These are phyloP conservation scores for Cacoxenus indagator DNA, from an alignment of 2,888 invertebrate genomes.

Conservation along the genomic window DNA sequence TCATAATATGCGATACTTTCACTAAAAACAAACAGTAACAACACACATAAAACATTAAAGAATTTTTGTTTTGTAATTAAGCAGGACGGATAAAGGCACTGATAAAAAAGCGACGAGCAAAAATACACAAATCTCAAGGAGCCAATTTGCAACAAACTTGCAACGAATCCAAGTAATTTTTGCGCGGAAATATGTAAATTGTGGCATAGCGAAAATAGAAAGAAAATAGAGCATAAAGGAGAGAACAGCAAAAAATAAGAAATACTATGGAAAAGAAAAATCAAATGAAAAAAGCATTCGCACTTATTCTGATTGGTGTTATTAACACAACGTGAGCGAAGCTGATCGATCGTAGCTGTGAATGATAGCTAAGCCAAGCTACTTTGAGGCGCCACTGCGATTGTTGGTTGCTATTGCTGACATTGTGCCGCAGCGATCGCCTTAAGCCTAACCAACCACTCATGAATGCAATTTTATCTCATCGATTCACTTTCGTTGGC, in stretches of 20 bases:
- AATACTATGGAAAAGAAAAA: slow-evolving; percentile 35
- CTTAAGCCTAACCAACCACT: neutral
- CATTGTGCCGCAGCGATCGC: slow-evolving; percentile 25
- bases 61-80: slow-evolving; percentile 50
- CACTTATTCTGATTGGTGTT: slow-evolving; percentile 60
- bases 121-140: slow-evolving; percentile 16
- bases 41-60: slow-evolving; percentile 28
- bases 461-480: slow-evolving; percentile 18
- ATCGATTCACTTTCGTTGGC: slow-evolving; percentile 54
- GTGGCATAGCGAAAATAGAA: slow-evolving; percentile 21
- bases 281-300: slow-evolving; percentile 47
- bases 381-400: neutral
- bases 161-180: slow-evolving; percentile 45
- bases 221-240: neutral
- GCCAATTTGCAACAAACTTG: slow-evolving; percentile 40
- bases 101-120: slow-evolving; percentile 7
- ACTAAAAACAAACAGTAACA: neutral
- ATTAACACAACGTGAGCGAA: slow-evolving; percentile 39
- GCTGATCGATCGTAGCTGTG: neutral
- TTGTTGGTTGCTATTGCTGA: neutral
- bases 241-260: slow-evolving; percentile 29
- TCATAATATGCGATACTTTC: slow-evolving; percentile 4
- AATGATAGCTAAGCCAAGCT: neutral
- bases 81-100: slow-evolving; percentile 34
- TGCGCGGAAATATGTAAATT: slow-evolving; percentile 49